phyloP scores from a whole-genome alignment of 2,797 vertebrate genomes.

The Poeciliopsis paucimaculata region DNA sequence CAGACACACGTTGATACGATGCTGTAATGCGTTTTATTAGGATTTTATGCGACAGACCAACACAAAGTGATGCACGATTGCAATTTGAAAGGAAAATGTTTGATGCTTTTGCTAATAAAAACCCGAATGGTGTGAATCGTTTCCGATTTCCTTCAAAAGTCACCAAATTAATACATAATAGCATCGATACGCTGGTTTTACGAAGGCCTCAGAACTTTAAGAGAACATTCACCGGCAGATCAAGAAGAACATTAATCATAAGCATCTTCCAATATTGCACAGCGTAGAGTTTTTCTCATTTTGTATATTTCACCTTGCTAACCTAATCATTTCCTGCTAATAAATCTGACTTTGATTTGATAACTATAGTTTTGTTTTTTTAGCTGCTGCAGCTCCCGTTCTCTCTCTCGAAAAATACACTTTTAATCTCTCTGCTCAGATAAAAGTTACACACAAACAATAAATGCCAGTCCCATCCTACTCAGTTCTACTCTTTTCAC shows the following conservation, averaged over 20 bases:
- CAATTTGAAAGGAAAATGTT: neutral
- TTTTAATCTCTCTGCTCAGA: too few species aligned
- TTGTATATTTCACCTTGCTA: neutral
- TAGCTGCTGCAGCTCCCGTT: too few species aligned
- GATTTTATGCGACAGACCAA: neutral
- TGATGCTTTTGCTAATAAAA: neutral
- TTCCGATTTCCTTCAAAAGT: neutral
- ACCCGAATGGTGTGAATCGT: neutral
- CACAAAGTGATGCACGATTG: neutral
- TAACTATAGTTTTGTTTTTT: too few species aligned
- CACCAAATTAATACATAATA: neutral
- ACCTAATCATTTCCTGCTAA: neutral
- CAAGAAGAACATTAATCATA: neutral
- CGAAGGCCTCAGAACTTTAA: neutral
- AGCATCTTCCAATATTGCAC: neutral
- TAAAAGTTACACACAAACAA: neutral
- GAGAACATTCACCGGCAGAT: neutral
- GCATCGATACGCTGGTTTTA: neutral
- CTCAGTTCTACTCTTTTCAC: neutral
- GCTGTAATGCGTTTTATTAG: neutral
- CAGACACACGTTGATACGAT: neutral
- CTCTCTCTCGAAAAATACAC: too few species aligned
- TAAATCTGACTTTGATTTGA: neutral
- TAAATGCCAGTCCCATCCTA: neutral
- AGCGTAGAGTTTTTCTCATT: neutral